Conservation (phyloP, 2,888 invertebrate genomes). For the Latheticus oryzae region DNA sequence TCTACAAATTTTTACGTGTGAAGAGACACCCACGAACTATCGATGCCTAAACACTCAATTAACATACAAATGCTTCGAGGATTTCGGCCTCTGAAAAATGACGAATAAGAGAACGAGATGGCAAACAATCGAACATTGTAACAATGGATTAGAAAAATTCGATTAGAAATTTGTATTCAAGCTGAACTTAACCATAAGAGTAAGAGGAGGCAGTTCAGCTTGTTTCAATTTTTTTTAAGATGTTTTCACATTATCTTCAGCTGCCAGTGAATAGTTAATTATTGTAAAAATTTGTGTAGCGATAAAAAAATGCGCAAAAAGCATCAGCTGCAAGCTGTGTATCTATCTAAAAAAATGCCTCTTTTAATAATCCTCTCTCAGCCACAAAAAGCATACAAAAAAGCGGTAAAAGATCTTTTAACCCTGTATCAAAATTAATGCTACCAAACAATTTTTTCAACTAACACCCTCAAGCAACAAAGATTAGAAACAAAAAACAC, state of each 20-base stretch:
- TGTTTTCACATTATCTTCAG: too few species aligned
- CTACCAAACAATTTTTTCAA: constrained; percentile 45
- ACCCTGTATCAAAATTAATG: constrained; percentile 34
- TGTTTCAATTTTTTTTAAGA: too few species aligned
- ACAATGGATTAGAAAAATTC: background rate
- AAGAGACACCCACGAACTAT: constrained; percentile 28
- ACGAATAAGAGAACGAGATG: too few species aligned
- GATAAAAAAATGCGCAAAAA: too few species aligned
- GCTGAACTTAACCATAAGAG: too few species aligned
- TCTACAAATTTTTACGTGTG: constrained; percentile 34
- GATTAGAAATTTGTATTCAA: too few species aligned
- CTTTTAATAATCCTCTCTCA: too few species aligned
- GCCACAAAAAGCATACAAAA: constrained; percentile 10
- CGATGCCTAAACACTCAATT: constrained; percentile 30
- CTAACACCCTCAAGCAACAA: constrained; percentile 47
- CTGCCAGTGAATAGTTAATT: too few species aligned
- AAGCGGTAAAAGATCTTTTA: background rate
- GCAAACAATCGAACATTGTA: constrained; percentile 4
- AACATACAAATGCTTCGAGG: constrained; percentile 27
- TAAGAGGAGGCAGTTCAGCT: too few species aligned
- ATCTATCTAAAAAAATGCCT: too few species aligned
- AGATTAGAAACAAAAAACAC: constrained; percentile 53
- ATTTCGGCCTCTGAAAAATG: constrained; percentile 8
- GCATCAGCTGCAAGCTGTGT: too few species aligned
- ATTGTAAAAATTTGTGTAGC: too few species aligned